Base-by-base conservation (phyloP, 1,140 invertebrate genomes). In the Hirudo medicinalis region DNA sequence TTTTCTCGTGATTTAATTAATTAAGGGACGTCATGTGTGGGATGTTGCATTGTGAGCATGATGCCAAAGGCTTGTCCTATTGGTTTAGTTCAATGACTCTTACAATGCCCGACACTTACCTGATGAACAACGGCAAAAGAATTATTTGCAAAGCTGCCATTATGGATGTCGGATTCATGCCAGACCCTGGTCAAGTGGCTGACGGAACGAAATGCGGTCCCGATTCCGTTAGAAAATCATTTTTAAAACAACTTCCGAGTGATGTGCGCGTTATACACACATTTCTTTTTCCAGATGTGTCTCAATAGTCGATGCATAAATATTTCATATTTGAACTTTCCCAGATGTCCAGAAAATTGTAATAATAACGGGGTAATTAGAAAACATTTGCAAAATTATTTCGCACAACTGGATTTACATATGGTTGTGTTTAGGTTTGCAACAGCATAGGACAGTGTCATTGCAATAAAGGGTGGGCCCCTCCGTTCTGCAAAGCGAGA, bases 121-220 rank as follows among this genome's bases (percentile, higher is more conserved):
- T 68, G 20, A 20, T 25, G 25, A 68, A 36, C 2, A 20, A 68
- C 67, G 67, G 20, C 9, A 40, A 29, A n/a, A 25, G 20, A n/a
- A n/a, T 36, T 13, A 40, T 36, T 40, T 68, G 67, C 29, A 68
- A 68, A 40, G 67, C 67, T 77, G 77, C 76, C 22, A 74, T 77
- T n/a, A 88, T 96, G 0, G 92, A 96, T 80, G 83, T 96, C 22
- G 93, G 94, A 0, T 90, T 90, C 78, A 88, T 92, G 79, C 87
- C 89, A 2, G 95, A 98, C 84, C 95, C 95, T 0, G 96, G 95
- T 0, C 84, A 98, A 72, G 89, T 91, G 0, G 94, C 94, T 0
- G 90, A 98, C 80, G 96, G 96, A 0, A 91, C 94, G 5, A 90
- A 89, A 77, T 99, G 96, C 83, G 94, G 91, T 0, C 85, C 89